These are phyloP conservation scores for Octodonta nipae DNA, from an alignment of 2,888 invertebrate genomes.

Conservation along the genomic window DNA sequence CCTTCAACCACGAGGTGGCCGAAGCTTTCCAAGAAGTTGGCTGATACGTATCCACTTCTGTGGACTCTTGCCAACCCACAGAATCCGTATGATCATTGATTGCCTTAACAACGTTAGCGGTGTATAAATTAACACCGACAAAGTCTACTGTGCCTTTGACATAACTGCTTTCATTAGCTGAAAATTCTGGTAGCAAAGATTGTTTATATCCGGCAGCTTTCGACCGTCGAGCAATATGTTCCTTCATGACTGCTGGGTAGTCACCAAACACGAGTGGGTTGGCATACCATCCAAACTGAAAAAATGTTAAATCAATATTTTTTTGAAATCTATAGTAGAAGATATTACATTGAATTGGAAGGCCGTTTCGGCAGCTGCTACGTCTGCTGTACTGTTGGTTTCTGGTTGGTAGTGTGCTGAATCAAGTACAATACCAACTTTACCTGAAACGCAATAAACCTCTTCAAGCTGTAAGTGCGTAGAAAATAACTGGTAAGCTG, in stretches of 20 bases:
- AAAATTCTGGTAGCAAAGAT: conserved; percentile 50
- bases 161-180: conserved; percentile 42
- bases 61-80: conserved; percentile 27
- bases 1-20: conserved; percentile 11
- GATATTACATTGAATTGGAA: too few relatives aligned
- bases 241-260: conserved; percentile 52
- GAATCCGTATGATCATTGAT: conserved; percentile 31
- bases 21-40: conserved; percentile 7
- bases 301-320: too few relatives aligned
- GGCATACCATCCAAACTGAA: conserved; percentile 17
- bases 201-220: conserved; percentile 42
- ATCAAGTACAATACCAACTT: too few relatives aligned
- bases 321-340: too few relatives aligned
- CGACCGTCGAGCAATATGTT: conserved; percentile 43
- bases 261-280: conserved; percentile 53
- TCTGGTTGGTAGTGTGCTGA: too few relatives aligned
- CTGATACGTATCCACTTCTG: conserved; percentile 5
- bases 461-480: too few relatives aligned
- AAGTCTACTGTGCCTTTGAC: conserved; percentile 50
- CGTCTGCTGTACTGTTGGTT: too few relatives aligned
- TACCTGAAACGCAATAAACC: too few relatives aligned
- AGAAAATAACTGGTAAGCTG: too few relatives aligned
- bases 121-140: conserved; percentile 63
- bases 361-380: too few relatives aligned
- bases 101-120: conserved; percentile 38